Percentiles rank a stretch among this genome's conserved stretches.
These are phyloP conservation scores for Oreochromis mossambicus DNA, from an alignment of 2,797 vertebrate species.

Conservation along the genomic window DNA sequence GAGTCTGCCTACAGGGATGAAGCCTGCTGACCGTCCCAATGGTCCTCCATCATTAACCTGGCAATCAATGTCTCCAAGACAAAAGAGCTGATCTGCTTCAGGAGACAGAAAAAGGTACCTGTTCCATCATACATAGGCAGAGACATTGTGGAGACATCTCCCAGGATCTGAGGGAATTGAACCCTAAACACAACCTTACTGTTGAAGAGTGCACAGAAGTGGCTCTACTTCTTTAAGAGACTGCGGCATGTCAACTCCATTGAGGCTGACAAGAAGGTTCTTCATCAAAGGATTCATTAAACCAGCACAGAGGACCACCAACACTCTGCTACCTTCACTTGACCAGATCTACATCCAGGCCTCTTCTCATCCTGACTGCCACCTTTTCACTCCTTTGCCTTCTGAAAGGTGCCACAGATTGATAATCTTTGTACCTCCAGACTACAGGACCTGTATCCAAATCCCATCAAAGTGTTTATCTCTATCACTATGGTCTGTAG, in stretches of 20 bases:
- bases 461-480: neutral
- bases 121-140: neutral
- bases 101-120: neutral
- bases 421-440: neutral
- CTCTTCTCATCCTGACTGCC: neutral
- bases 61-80: neutral
- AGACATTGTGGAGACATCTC: neutral
- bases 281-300: neutral
- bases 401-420: neutral
- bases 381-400: neutral
- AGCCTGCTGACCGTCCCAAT: neutral
- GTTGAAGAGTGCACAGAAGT: neutral
- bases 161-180: neutral
- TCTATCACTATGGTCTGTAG: neutral
- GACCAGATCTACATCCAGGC: neutral
- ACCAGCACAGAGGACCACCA: neutral
- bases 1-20: neutral
- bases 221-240: neutral
- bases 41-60: neutral
- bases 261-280: neutral
- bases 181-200: neutral
- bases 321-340: neutral
- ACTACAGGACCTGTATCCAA: rapidly evolving
- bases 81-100: neutral
- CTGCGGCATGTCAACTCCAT: neutral